These are phyloP conservation scores for Chunga burmeisteri DNA, from an alignment of 2,113 vertebrate genomes.

Conservation along the genomic window DNA sequence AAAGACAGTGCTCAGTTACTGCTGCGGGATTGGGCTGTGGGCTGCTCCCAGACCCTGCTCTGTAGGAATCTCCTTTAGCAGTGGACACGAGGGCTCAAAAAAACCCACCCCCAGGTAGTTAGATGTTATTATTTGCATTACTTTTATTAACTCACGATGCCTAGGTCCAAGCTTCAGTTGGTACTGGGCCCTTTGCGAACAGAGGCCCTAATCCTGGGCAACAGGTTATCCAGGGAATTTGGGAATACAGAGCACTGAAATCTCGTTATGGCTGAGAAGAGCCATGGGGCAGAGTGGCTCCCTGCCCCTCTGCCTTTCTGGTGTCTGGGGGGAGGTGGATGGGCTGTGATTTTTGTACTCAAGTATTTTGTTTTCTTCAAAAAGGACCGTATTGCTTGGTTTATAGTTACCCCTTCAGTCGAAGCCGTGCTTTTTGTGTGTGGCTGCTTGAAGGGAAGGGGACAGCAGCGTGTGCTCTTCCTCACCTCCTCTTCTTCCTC, in stretches of 20 bases:
- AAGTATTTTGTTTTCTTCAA: neutral
- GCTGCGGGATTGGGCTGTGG: neutral
- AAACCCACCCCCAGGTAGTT: neutral
- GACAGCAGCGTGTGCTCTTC: neutral
- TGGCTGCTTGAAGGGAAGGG: neutral
- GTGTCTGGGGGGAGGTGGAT: neutral
- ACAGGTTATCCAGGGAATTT: neutral
- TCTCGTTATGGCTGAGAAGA: neutral
- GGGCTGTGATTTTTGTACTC: neutral
- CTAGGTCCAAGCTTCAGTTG: neutral
- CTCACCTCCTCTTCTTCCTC: neutral
- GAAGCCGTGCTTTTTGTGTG: accelerated
- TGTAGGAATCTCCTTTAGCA: neutral
- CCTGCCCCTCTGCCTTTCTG: neutral
- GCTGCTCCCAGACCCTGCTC: neutral
- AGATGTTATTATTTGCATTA: accelerated
- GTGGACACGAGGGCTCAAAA: neutral
- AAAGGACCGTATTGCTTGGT: neutral
- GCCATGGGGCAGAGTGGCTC: accelerated
- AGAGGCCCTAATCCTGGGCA: neutral
- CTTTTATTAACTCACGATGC: neutral
- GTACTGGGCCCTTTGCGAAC: neutral
- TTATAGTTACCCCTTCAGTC: neutral
- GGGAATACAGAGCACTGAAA: neutral
- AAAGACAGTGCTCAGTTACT: accelerated